Evolutionary conservation across 2,113 vertebrate species (phyloP), one percentile per base, ranked within the genome.

Genomic region (Bettongia penicillata): DNA sequence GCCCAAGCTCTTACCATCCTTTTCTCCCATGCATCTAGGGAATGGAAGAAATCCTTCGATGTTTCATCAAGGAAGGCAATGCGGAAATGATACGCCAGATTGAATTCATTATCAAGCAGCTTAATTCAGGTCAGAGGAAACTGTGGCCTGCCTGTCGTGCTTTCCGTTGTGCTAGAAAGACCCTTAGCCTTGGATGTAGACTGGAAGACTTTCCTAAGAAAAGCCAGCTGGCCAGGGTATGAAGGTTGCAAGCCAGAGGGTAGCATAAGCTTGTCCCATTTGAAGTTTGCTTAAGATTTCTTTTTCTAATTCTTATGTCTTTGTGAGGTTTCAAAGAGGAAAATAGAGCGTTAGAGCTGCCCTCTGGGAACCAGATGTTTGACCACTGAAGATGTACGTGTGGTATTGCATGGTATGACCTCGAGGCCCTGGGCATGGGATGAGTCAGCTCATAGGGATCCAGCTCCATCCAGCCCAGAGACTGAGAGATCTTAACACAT

Each of bases 81-180:
- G 98, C 99, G 0, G 99, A 99, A 96, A 99, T 99, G 98, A 99
- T 99, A 98, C 99, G 99, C 93, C 99, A 99, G 98, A 99, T 99
- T 52, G 99, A 99, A 97, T 99, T 99, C 93, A 99, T 99, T 98
- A 99, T 99, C 97, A 99, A 98, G 97, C 99, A 99, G 91, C 99
- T 99, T 0, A 99, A 99, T 97, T 99, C 99, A 96, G 99, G 99
- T 99, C 95, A 96, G 98, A 93, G 90, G 91, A 95, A 53, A 49
- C 96, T 95, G 0, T 12, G 7, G 50, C 96, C 68, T 95, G 8
- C 91, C 55, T 50, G 51, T 92, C 91, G 93, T 53, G 95, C 94
- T 95, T 95, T 95, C 93, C 94, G 53, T 22, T 51, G 50, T 90
- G 9, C 57, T 22, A 3, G 91, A 50, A 95, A 96, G 96, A 96